phyloP scores from a whole-genome alignment of 2,797 vertebrate species.

The Megaceryle alcyon region DNA sequence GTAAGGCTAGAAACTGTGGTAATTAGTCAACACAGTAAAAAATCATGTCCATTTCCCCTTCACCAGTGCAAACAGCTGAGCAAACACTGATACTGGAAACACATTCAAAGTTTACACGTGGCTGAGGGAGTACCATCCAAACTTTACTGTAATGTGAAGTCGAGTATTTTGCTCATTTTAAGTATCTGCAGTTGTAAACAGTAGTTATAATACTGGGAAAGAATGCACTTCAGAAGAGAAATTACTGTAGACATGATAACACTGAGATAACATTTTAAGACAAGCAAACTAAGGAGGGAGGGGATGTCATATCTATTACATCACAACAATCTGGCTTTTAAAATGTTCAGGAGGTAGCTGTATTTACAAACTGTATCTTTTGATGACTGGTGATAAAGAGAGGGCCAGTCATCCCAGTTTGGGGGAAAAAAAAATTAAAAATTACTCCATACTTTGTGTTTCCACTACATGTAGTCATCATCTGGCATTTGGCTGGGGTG shows the following conservation, averaged over 20 bases:
- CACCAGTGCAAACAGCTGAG: background rate
- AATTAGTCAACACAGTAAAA: background rate
- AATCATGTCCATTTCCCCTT: background rate
- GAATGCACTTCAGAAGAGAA: conserved; percentile 42
- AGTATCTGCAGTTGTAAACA: conserved; percentile 45
- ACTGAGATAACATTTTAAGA: conserved; percentile 48
- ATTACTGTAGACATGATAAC: background rate
- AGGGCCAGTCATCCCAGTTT: background rate
- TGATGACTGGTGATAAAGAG: background rate
- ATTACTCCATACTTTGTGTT: background rate
- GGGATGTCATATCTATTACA: background rate
- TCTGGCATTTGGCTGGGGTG: conserved; percentile 61
- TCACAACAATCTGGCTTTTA: conserved; percentile 33
- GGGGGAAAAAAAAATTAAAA: background rate
- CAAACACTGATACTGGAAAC: background rate
- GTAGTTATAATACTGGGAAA: conserved; percentile 33
- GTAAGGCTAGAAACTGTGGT: background rate
- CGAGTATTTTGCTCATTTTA: conserved; percentile 51
- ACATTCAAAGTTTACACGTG: background rate
- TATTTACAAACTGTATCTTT: conserved; percentile 33
- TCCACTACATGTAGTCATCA: conserved; percentile 48
- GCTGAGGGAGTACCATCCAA: conserved; percentile 15
- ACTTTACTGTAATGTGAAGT: conserved; percentile 20
- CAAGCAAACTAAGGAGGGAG: background rate
- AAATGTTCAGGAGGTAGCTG: conserved; percentile 22